phyloP scores from a whole-genome alignment of 64 coral and sea anemone genomes.

The Exaiptasia diaphana region DNA sequence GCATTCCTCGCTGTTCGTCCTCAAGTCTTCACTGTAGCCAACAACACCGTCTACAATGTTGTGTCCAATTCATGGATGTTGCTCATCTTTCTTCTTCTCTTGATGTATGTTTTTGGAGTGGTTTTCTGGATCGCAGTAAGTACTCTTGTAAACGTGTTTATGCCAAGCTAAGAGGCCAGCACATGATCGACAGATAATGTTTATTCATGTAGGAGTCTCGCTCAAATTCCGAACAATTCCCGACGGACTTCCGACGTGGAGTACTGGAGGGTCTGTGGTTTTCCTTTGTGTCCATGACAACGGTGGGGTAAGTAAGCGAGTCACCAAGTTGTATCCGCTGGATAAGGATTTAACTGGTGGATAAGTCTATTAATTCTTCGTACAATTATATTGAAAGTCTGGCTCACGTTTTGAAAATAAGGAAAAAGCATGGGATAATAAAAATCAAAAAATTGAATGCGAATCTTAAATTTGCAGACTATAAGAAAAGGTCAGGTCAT shows the following conservation, averaged over 20 bases:
- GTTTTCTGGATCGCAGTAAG: constrained; percentile 26
- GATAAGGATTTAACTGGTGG: background rate
- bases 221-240: background rate
- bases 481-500: no score
- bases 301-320: constrained; percentile 58
- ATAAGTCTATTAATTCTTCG: no score
- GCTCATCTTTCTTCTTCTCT: background rate
- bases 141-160: no score
- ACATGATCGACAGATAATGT: no score
- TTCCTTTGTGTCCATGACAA: constrained; percentile 31
- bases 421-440: no score
- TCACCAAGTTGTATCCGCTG: no score
- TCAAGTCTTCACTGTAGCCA: background rate
- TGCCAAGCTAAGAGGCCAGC: no score
- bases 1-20: constrained; percentile 27
- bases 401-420: no score
- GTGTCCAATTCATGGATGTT: background rate
- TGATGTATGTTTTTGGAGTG: background rate
- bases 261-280: constrained; percentile 27
- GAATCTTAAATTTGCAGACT: no score
- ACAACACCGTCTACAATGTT: background rate
- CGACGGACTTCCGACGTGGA: background rate
- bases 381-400: no score
- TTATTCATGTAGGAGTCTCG: background rate
- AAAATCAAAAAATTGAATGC: no score